phyloP scores from a whole-genome alignment of 2,888 invertebrate species.

The Cheilosia pagana region DNA sequence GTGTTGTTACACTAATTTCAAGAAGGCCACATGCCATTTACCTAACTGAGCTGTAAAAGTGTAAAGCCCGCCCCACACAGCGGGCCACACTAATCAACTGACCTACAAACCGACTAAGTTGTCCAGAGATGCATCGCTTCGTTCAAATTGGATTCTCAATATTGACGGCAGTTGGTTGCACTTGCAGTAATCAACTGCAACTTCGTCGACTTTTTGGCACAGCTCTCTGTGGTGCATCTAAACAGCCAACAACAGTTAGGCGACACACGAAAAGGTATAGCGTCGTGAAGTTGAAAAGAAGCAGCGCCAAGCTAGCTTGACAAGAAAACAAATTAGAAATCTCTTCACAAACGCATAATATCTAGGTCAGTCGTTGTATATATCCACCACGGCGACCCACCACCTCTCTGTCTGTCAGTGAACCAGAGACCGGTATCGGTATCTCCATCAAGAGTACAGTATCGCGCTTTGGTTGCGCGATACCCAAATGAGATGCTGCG shows the following conservation, averaged over 20 bases:
- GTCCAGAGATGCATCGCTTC: constrained; percentile 49
- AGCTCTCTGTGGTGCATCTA: constrained; percentile 8
- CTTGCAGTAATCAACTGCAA: constrained; percentile 39
- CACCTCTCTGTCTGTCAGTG: constrained; percentile 8
- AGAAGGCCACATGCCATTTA: constrained; percentile 12
- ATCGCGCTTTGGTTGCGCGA: constrained; percentile 19
- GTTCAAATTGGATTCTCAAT: constrained; percentile 58
- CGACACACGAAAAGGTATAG: constrained; percentile 26
- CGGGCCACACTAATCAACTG: constrained; percentile 44
- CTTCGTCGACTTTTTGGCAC: constrained; percentile 56
- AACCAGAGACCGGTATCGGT: constrained; percentile 58
- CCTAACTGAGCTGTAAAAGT: constrained; percentile 1
- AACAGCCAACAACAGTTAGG: constrained; percentile 56
- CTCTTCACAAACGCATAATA: constrained; percentile 70
- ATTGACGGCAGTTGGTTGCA: constrained; percentile 32
- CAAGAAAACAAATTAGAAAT: constrained; percentile 74
- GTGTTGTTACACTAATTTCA: background rate
- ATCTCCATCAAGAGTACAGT: constrained; percentile 43
- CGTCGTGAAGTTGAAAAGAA: constrained; percentile 48
- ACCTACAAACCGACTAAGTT: constrained; percentile 65
- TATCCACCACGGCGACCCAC: constrained; percentile 17
- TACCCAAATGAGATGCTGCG: constrained; percentile 66
- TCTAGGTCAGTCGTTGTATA: constrained; percentile 59
- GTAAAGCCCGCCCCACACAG: constrained; percentile 9
- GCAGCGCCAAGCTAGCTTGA: constrained; percentile 55